Conservation (phyloP, 1,140 invertebrate species). For the Zaprionus gabonicus region DNA sequence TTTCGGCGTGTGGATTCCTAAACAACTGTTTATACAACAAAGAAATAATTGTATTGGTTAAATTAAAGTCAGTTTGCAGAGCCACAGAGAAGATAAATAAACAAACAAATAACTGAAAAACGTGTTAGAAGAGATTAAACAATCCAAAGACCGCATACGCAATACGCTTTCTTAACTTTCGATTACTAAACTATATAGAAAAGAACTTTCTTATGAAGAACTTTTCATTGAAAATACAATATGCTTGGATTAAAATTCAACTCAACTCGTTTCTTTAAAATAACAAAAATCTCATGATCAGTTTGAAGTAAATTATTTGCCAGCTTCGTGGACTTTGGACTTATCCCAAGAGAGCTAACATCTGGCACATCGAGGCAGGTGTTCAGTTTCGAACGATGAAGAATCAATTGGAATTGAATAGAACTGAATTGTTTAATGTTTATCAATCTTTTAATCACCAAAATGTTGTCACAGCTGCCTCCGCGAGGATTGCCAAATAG, state of each 20-base stretch:
- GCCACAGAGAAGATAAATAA: not conserved
- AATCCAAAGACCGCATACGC: not conserved
- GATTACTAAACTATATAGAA: not conserved
- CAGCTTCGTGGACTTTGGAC: not conserved
- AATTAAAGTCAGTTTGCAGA: not conserved
- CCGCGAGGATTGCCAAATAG: not conserved
- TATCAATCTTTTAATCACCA: not conserved
- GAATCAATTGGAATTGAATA: not conserved
- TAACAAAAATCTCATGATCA: not conserved
- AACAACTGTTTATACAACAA: not conserved
- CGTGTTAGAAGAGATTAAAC: not conserved
- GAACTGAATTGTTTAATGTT: not conserved
- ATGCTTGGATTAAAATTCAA: too few relatives aligned
- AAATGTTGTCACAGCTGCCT: not conserved
- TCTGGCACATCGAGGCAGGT: not conserved
- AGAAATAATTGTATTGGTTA: not conserved
- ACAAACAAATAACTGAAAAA: not conserved
- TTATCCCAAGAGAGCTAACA: not conserved
- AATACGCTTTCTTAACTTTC: not conserved
- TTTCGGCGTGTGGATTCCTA: not conserved
- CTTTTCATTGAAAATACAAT: too few relatives aligned
- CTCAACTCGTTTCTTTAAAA: too few relatives aligned
- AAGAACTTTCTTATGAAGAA: too few relatives aligned
- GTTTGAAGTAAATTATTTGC: too few relatives aligned
- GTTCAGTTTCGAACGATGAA: not conserved